These are phyloP conservation scores for Theristus sp. DNA, from an alignment of 2,888 invertebrate species.

Conservation along the genomic window DNA sequence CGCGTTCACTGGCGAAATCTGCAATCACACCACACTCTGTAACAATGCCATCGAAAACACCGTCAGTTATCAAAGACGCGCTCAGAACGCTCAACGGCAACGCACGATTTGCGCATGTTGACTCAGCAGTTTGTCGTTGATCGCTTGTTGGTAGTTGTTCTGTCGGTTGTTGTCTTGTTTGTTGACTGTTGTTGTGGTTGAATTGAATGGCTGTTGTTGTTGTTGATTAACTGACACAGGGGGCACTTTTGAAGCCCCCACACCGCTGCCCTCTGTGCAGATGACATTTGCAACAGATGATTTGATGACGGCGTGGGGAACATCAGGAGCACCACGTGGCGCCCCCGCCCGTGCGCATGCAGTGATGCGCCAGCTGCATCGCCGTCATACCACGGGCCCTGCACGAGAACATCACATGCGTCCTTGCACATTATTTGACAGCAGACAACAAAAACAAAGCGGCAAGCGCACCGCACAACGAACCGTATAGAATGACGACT, in stretches of 20 bases:
- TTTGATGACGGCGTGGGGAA: constrained; percentile 60
- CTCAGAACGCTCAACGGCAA: too few relatives aligned
- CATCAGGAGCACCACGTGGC: constrained; percentile 99
- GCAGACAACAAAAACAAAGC: too few relatives aligned
- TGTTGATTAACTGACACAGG: constrained; percentile 35
- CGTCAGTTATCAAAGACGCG: too few relatives aligned
- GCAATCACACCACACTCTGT: too few relatives aligned
- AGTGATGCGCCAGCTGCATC: neutral
- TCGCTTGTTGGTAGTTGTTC: neutral
- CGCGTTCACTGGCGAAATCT: too few relatives aligned
- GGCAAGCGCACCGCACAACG: neutral
- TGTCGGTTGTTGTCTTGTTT: too few relatives aligned
- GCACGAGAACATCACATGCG: too few relatives aligned
- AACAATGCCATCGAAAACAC: too few relatives aligned
- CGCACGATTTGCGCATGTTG: too few relatives aligned
- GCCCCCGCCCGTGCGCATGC: constrained; percentile 61
- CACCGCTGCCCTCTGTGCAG: constrained; percentile 47
- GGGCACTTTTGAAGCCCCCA: constrained; percentile 50
- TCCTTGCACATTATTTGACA: too few relatives aligned
- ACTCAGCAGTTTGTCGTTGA: neutral
- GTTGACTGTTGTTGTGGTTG: neutral
- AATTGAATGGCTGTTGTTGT: neutral
- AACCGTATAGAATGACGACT: neutral
- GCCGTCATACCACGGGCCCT: too few relatives aligned
- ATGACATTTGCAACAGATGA: neutral